A percentile compares a stretch with the other conserved stretches of the same genome.
Evolutionary conservation across 2,113 vertebrate species (phyloP).

Genomic region (Nanorana parkeri): DNA sequence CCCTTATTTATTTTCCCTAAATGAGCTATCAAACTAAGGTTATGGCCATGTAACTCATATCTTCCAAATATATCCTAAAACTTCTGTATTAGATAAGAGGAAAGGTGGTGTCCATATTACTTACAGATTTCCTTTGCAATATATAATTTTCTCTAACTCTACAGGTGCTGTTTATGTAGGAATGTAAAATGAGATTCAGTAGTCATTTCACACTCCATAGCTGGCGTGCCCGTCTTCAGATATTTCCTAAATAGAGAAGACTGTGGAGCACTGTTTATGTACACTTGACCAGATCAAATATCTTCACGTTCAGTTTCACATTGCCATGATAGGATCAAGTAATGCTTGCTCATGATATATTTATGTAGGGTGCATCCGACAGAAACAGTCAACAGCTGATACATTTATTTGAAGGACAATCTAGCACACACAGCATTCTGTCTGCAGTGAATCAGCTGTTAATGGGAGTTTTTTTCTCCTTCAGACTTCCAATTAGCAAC

Average conservation of each 20-base stretch:
- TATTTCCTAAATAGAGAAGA: conserved; percentile 37
- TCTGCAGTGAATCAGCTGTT: neutral
- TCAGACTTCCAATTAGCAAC: neutral
- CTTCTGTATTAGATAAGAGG: too few relatives aligned
- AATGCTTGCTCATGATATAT: conserved; percentile 35
- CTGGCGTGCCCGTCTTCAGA: neutral
- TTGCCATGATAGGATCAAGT: conserved; percentile 42
- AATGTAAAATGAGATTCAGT: neutral
- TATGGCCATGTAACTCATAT: too few relatives aligned
- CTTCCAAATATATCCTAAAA: too few relatives aligned
- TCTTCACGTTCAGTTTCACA: conserved; percentile 17
- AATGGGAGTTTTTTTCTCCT: conserved; percentile 17
- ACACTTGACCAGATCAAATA: conserved; percentile 10
- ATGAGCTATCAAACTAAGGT: too few relatives aligned
- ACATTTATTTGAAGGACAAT: conserved; percentile 8
- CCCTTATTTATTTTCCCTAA: too few relatives aligned
- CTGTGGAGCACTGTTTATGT: conserved; percentile 5
- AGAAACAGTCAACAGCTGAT: conserved; percentile 39
- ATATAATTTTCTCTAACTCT: neutral
- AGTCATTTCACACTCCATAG: neutral
- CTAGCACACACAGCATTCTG: conserved; percentile 9
- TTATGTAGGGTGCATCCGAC: conserved; percentile 29
- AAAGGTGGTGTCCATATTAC: too few relatives aligned
- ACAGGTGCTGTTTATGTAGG: neutral
- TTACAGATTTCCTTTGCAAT: neutral